These are phyloP conservation scores for Xiphydria camelus DNA, from an alignment of 2,888 invertebrate species.

Conservation along the genomic window DNA sequence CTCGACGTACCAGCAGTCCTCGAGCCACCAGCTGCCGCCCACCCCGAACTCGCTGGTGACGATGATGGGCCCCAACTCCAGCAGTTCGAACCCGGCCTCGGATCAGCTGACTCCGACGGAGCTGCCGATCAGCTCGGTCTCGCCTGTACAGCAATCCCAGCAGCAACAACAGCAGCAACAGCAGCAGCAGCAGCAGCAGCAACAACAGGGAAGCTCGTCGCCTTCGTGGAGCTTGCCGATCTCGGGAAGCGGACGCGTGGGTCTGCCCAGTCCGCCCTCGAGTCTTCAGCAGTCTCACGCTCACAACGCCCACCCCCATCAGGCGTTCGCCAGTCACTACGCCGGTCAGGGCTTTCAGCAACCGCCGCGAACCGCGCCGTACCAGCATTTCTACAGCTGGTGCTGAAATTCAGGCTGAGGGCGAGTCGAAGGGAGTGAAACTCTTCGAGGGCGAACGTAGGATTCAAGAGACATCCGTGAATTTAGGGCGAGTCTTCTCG, in stretches of 20 bases:
- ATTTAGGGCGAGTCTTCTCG: no score
- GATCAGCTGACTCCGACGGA: conserved; percentile 42
- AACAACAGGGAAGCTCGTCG: conserved; percentile 32
- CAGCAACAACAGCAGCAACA: conserved; percentile 31
- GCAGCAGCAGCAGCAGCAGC: conserved; percentile 19
- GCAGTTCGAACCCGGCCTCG: conserved; percentile 48
- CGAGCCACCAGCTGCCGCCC: conserved; percentile 52
- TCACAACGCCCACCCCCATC: conserved; percentile 43
- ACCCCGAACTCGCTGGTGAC: conserved; percentile 59
- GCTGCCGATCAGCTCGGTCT: conserved; percentile 41
- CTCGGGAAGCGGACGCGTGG: conserved; percentile 32
- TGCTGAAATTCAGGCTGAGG: no score
- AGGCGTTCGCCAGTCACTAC: conserved; percentile 46
- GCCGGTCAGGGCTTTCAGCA: conserved; percentile 46
- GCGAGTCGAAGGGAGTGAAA: no score
- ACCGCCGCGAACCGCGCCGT: conserved; percentile 41
- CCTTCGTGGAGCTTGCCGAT: conserved; percentile 48
- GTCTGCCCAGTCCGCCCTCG: conserved; percentile 40
- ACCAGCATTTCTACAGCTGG: conserved; percentile 48
- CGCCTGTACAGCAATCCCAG: conserved; percentile 36
- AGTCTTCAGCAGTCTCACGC: conserved; percentile 39
- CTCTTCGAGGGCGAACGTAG: no score
- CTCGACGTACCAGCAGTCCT: conserved; percentile 60
- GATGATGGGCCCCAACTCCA: conserved; percentile 60
- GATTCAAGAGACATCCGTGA: no score